A percentile compares a stretch with the other conserved stretches of the same genome.
phyloP scores from a whole-genome alignment of 1,140 invertebrate genomes.

The Diuraphis noxia region DNA sequence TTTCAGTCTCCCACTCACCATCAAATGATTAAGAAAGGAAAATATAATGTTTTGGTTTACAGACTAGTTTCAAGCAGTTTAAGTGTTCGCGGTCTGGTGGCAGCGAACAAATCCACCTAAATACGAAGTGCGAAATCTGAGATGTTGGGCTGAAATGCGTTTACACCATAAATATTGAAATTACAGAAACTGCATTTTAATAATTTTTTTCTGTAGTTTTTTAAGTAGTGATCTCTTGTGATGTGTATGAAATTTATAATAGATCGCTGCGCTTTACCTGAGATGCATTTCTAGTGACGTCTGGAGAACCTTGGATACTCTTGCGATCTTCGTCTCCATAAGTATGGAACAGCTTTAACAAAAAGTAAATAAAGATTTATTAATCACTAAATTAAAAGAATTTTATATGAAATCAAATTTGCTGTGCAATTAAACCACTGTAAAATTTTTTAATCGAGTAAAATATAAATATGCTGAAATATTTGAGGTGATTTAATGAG shows the following conservation, averaged over 20 bases:
- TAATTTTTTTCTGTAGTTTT: background rate
- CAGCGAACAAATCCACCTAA: constrained; percentile 19
- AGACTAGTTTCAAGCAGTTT: constrained; percentile 17
- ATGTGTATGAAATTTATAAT: background rate
- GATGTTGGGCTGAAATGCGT: constrained; percentile 40
- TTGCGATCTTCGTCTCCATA: constrained; percentile 69
- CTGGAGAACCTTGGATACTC: constrained; percentile 57
- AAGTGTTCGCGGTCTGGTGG: background rate
- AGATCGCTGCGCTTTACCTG: constrained; percentile 24
- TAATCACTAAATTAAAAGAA: background rate
- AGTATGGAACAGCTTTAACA: constrained; percentile 66
- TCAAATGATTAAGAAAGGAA: background rate
- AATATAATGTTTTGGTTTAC: constrained; percentile 43
- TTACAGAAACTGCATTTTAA: constrained; percentile 10
- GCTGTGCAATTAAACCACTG: background rate
- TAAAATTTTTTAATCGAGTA: background rate
- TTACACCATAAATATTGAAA: constrained; percentile 1
- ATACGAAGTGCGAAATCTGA: constrained; percentile 38
- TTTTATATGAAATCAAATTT: background rate
- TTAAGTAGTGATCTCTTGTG: background rate
- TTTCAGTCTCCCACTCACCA: constrained; percentile 39
- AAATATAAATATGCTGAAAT: background rate
- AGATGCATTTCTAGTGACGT: constrained; percentile 56
- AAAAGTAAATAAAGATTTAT: constrained; percentile 47
- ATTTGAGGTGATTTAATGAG: no score